phyloP scores from a whole-genome alignment of 2,888 invertebrate species.

The Chymomyza fuscimana region DNA sequence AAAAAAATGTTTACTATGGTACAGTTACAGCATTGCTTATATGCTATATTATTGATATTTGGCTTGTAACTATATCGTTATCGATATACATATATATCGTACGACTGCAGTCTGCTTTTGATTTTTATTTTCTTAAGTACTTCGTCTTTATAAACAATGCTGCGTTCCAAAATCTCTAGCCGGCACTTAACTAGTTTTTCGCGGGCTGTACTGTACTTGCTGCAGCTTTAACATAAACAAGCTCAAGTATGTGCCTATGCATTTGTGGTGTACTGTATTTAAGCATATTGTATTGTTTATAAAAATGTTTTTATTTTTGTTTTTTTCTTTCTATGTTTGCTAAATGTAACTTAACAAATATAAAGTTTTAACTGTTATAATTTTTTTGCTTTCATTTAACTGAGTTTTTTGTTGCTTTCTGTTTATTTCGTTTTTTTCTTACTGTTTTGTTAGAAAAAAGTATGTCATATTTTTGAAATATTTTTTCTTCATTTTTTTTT shows the following conservation, averaged over 20 bases:
- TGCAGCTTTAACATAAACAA: not conserved
- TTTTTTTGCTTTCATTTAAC: slow-evolving; percentile 5
- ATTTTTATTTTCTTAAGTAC: slow-evolving; percentile 29
- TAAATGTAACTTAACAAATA: slow-evolving; percentile 9
- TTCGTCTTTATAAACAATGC: slow-evolving; percentile 18
- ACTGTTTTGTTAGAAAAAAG: slow-evolving; percentile 51
- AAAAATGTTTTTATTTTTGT: not conserved
- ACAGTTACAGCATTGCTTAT: not conserved
- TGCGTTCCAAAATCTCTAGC: no score
- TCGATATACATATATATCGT: not conserved
- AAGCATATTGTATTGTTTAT: not conserved
- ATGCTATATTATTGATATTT: not conserved
- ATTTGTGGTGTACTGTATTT: not conserved
- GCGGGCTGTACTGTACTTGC: not conserved
- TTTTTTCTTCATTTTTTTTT: slow-evolving; percentile 43
- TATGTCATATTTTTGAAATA: slow-evolving; percentile 65
- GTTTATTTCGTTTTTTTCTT: slow-evolving; percentile 13
- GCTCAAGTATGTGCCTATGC: not conserved
- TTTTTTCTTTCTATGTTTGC: not conserved
- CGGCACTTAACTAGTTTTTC: not conserved
- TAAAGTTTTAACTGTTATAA: slow-evolving; percentile 24
- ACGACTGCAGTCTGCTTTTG: not conserved
- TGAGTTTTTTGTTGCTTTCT: slow-evolving; percentile 6
- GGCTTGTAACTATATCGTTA: not conserved
- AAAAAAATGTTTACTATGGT: not conserved